These are phyloP conservation scores for Pheosia gnoma DNA, from an alignment of 2,888 invertebrate genomes.

Conservation along the genomic window DNA sequence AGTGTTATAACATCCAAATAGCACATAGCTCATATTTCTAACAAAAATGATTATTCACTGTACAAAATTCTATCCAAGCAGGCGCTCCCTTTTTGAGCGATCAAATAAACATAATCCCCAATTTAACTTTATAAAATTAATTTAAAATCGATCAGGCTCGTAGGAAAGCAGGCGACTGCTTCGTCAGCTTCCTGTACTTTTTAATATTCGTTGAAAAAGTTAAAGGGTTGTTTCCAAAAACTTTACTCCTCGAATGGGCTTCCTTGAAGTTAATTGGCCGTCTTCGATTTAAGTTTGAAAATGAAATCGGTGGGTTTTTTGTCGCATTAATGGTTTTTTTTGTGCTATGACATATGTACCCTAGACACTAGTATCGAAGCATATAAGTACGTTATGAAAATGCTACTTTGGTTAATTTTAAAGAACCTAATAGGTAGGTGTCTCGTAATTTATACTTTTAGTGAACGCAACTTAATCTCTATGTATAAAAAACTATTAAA, in stretches of 20 bases:
- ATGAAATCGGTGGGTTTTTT: not conserved
- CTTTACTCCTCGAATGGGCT: slow-evolving; percentile 46
- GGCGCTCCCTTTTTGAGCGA: slow-evolving; percentile 49
- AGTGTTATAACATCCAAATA: not conserved
- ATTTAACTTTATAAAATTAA: slow-evolving; percentile 82
- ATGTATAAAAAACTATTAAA: no score
- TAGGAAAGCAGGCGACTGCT: slow-evolving; percentile 66
- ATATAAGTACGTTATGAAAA: no score
- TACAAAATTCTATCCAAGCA: slow-evolving; percentile 25
- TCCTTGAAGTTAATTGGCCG: slow-evolving; percentile 58
- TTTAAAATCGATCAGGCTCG: slow-evolving; percentile 74
- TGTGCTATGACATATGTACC: not conserved
- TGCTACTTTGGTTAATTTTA: no score
- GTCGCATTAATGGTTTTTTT: not conserved
- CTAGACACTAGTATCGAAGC: no score
- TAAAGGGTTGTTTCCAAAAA: slow-evolving; percentile 64
- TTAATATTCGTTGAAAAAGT: slow-evolving; percentile 65
- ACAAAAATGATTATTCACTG: slow-evolving; percentile 16
- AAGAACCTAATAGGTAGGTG: no score
- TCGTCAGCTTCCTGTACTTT: slow-evolving; percentile 56
- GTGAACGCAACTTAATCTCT: no score
- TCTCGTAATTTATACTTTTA: no score
- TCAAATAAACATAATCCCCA: slow-evolving; percentile 79
- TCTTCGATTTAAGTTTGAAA: slow-evolving; percentile 26
- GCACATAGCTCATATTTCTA: slow-evolving; percentile 8